Conservation (phyloP, 2,797 vertebrate genomes). For the Cirrhinus mrigala region DNA sequence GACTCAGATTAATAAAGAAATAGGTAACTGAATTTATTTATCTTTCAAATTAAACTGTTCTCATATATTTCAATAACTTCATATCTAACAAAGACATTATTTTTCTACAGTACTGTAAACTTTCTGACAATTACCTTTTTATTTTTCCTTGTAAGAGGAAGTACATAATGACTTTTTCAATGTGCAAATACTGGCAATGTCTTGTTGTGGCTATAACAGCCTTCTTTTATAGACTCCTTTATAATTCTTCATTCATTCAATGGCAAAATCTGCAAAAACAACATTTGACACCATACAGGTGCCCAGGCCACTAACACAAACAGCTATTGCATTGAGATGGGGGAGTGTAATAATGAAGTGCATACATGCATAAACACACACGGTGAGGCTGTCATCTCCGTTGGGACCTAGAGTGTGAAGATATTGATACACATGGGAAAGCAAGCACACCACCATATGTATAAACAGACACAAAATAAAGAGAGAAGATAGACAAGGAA, state of each 20-base stretch:
- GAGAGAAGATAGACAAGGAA: background rate
- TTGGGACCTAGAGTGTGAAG: slow-evolving; percentile 21
- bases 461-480: background rate
- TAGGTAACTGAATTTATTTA: background rate
- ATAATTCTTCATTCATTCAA: background rate
- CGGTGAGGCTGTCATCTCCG: slow-evolving; percentile 4
- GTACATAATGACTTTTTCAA: background rate
- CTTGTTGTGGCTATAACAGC: too few species aligned
- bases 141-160: background rate
- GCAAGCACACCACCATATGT: background rate
- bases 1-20: background rate
- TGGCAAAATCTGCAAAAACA: background rate
- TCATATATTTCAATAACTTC: background rate
- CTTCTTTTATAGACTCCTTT: background rate
- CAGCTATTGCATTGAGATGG: slow-evolving; percentile 3
- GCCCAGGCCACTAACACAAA: slow-evolving; percentile 30
- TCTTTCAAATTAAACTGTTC: background rate
- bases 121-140: background rate
- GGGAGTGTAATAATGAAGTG: slow-evolving; percentile 21
- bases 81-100: background rate
- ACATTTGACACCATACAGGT: slow-evolving; percentile 10
- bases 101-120: background rate
- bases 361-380: slow-evolving; percentile 11
- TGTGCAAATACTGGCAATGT: background rate
- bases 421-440: slow-evolving; percentile 23